Conservation (phyloP, 2,888 invertebrate species). For the Cryptus viduatorius region DNA sequence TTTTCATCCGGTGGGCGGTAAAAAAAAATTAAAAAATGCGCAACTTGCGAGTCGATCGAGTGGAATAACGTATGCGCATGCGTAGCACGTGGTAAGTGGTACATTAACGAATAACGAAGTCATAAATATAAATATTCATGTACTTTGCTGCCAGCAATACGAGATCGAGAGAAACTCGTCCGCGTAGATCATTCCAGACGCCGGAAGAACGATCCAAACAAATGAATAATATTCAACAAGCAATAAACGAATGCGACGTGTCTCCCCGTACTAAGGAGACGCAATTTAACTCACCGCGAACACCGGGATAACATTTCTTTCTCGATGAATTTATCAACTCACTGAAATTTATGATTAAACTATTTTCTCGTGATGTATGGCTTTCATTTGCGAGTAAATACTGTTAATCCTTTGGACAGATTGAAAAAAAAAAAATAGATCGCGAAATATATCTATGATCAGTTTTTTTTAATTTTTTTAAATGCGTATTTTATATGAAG, state of each 20-base stretch:
- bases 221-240: conserved; percentile 61
- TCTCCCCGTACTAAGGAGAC: conserved; percentile 15
- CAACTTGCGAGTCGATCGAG: conserved; percentile 41
- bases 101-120: conserved; percentile 54
- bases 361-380: too few relatives aligned
- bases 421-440: neutral
- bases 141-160: neutral
- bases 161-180: conserved; percentile 67
- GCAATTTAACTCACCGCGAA: conserved; percentile 30
- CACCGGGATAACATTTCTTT: neutral
- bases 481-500: neutral
- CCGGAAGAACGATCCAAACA: conserved; percentile 67
- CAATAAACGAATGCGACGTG: conserved; percentile 53
- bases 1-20: neutral
- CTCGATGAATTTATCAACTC: conserved; percentile 15
- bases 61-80: conserved; percentile 4
- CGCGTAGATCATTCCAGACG: conserved; percentile 68
- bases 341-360: neutral
- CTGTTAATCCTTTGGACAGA: too few relatives aligned
- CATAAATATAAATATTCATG: conserved; percentile 23
- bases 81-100: conserved; percentile 2
- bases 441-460: neutral
- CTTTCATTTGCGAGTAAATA: too few relatives aligned
- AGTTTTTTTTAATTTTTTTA: neutral
- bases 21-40: neutral